Conservation (phyloP, 2,113 vertebrate species). For the Stegostoma tigrinum region DNA sequence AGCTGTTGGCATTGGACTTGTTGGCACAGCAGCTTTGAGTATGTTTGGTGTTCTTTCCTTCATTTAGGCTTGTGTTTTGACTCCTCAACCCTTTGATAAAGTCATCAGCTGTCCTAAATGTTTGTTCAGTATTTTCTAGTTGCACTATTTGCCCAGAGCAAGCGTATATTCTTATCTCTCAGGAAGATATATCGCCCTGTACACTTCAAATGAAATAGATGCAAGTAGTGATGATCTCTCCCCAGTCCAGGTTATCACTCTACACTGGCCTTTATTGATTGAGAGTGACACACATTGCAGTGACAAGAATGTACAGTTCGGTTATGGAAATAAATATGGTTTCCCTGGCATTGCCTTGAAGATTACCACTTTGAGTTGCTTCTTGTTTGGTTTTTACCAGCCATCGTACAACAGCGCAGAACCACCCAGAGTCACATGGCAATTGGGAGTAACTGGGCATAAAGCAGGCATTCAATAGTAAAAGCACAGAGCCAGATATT, state of each 20-base stretch:
- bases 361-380: neutral
- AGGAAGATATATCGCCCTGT: neutral
- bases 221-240: neutral
- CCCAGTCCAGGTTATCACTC: neutral
- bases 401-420: neutral
- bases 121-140: neutral
- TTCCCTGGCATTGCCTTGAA: neutral
- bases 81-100: neutral
- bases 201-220: neutral
- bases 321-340: neutral
- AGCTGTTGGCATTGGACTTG: neutral
- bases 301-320: neutral
- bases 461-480: neutral
- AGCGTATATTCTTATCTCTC: neutral
- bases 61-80: neutral
- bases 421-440: neutral
- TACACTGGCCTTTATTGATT: neutral
- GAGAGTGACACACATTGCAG: neutral
- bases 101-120: neutral
- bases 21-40: neutral
- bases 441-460: neutral
- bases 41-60: neutral
- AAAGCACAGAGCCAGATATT: neutral
- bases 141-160: neutral
- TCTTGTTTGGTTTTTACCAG: neutral